Conservation (phyloP, 2,797 vertebrate genomes). For the Halcyon chelicuti region DNA sequence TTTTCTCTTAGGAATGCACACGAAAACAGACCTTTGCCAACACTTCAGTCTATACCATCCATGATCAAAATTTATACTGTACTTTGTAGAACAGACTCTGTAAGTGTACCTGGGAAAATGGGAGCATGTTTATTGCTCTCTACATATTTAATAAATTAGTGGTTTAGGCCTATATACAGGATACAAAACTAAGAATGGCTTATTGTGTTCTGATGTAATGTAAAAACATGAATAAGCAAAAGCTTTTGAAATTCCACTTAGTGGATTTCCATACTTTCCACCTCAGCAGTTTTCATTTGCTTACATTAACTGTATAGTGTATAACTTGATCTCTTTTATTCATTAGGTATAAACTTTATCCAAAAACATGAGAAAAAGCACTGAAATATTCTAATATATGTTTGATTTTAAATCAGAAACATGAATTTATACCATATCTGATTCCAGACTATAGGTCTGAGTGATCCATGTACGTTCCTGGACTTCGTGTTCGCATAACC, state of each 20-base stretch:
- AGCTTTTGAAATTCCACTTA: not conserved
- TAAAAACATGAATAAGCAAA: not conserved
- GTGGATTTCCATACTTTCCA: not conserved
- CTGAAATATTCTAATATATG: not conserved
- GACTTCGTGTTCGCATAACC: not conserved
- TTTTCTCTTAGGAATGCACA: not conserved
- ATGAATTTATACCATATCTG: not conserved
- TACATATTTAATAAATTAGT: not conserved
- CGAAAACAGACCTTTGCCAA: not conserved
- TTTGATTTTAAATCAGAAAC: not conserved
- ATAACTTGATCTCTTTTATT: not conserved
- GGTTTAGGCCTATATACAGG: not conserved
- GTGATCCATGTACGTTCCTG: not conserved
- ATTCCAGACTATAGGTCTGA: not conserved
- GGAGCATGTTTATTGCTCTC: not conserved
- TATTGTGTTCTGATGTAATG: rapidly evolving
- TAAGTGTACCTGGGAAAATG: not conserved
- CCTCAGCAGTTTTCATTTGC: not conserved
- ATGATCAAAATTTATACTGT: not conserved
- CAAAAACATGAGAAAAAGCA: not conserved
- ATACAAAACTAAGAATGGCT: not conserved
- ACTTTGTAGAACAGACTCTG: not conserved
- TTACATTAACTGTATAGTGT: not conserved
- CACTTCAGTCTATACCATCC: not conserved
- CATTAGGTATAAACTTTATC: not conserved